Percentiles rank a stretch among this genome's conserved stretches.
These are phyloP conservation scores for Poicephalus meyeri DNA, from an alignment of 2,113 vertebrate species.

Conservation along the genomic window DNA sequence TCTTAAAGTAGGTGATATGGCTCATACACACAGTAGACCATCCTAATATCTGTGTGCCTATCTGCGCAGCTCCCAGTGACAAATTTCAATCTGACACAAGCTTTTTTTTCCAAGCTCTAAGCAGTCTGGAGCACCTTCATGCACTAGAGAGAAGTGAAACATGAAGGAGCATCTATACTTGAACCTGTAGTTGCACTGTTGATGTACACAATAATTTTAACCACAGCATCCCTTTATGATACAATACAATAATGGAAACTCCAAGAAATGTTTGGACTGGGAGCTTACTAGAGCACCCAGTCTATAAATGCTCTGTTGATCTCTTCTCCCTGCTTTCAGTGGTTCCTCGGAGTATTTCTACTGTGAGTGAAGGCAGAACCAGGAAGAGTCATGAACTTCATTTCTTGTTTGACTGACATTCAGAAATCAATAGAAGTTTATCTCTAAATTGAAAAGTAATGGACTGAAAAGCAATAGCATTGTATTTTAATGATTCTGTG, in stretches of 20 bases:
- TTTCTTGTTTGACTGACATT: not conserved
- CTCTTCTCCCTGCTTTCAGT: not conserved
- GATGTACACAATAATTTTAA: not conserved
- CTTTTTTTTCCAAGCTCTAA: not conserved
- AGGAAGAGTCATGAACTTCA: not conserved
- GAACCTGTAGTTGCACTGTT: not conserved
- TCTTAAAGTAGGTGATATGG: not conserved
- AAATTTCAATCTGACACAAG: not conserved
- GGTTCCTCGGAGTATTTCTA: not conserved
- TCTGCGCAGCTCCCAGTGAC: not conserved
- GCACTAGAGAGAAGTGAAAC: not conserved
- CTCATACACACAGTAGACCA: not conserved
- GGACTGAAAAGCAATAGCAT: not conserved
- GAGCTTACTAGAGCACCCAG: not conserved
- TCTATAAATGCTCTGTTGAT: not conserved
- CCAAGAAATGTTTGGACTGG: not conserved
- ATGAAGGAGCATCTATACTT: not conserved
- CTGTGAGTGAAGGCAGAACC: not conserved
- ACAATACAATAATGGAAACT: not conserved
- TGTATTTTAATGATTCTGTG: not conserved
- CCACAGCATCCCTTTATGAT: not conserved
- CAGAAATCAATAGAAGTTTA: not conserved
- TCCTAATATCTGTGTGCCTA: not conserved
- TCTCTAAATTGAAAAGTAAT: not conserved
- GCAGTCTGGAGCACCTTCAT: not conserved